Conservation (phyloP, 2,113 vertebrate species). For the Aix galericulata region DNA sequence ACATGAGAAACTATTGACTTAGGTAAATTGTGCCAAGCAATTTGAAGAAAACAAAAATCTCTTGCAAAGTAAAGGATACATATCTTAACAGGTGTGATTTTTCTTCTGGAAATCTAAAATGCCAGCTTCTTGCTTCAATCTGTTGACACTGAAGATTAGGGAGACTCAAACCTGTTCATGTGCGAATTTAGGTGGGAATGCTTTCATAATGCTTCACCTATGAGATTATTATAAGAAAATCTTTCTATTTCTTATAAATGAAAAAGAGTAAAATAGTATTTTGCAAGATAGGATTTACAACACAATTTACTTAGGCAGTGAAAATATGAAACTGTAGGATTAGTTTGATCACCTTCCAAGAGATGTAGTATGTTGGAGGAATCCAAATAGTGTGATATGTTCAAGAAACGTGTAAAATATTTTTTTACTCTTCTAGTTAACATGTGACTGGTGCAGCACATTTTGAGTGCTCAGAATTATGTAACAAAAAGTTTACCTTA, state of each 20-base stretch:
- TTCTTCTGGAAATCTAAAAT: neutral
- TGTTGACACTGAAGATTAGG: neutral
- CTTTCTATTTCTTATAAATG: neutral
- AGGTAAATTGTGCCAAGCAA: neutral
- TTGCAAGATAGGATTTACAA: neutral
- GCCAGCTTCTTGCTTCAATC: neutral
- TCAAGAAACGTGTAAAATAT: neutral
- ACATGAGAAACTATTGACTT: neutral
- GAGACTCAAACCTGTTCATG: neutral
- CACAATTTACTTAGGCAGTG: neutral
- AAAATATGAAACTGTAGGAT: neutral
- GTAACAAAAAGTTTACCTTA: neutral
- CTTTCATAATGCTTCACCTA: neutral
- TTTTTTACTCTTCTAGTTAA: neutral
- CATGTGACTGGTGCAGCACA: neutral
- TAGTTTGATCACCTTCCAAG: neutral
- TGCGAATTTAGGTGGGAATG: neutral
- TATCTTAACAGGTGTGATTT: neutral
- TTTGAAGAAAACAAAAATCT: neutral
- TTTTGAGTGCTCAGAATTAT: slow-evolving; percentile 3
- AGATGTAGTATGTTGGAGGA: neutral
- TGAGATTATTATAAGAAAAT: neutral
- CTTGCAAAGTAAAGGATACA: neutral
- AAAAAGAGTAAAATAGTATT: neutral
- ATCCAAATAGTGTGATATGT: neutral